Base-by-base conservation (phyloP, 2,797 vertebrate genomes). In the Salmo trutta region DNA sequence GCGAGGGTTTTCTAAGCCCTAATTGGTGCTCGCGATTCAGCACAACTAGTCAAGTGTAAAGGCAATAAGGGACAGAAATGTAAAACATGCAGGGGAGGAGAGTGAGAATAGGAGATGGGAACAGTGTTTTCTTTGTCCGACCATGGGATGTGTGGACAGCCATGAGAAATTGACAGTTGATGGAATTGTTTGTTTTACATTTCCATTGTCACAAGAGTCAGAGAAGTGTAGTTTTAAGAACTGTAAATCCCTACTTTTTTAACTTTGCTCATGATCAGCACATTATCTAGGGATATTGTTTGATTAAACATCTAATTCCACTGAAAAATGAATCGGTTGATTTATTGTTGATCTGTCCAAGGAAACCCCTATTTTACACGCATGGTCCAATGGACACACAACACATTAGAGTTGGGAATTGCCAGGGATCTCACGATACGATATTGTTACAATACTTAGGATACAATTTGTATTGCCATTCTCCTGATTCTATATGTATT, bases 1-100 rank as follows among this genome's bases (percentile, higher is more conserved):
- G 86, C 76, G 76, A 85, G 75, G 72, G 19, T 81, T 88, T 73
- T 75, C 71, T 67, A 68, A 77, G 81, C 78, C 79, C 74, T 87
- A 84, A 88, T 85, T 91, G 80, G 76, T 77, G 76, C 80, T n/a
- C 82, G 79, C 75, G 74, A 86, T 88, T 87, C 84, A 87, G 73
- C 62, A 4, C 67, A 81, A 68, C 84, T 76, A 86, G 81, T 89
- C 81, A 78, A 88, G 84, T 83, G 85, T 82, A 84, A 90, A 90
- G 73, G 74, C 82, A 83, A 79, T 14, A 78, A 66, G 79, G 78
- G 83, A 76, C 41, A 79, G 77, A 88, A 85, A 89, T 84, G 80
- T 79, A 80, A 82, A 85, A 88, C 88, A 84, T 77, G 80, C 78
- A 82, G 71, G 41, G 73, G 75, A 8, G 56, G 75, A 8, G 53